Evolutionary conservation across 2,888 invertebrate genomes (phyloP).

Genomic region (Agriotes lineatus): DNA sequence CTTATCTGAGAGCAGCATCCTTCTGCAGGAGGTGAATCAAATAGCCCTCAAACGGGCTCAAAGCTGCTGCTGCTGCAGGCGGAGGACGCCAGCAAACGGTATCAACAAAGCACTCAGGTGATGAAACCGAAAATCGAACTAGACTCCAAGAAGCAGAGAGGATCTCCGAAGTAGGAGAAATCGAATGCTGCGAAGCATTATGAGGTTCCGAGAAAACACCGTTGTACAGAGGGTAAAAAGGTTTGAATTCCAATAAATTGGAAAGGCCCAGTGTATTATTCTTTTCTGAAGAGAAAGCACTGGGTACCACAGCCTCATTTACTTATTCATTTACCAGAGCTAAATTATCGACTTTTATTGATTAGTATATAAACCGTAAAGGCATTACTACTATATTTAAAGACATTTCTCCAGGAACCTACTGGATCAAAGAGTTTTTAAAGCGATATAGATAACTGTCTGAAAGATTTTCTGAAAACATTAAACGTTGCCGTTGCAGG

Average conservation of each 20-base stretch:
- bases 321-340: not conserved
- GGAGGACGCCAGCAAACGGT: no score
- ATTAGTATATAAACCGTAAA: no score
- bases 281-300: not conserved
- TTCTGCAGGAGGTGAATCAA: no score
- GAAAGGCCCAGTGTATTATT: not conserved
- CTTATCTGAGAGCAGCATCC: no score
- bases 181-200: not conserved
- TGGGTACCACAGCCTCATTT: not conserved
- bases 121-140: no score
- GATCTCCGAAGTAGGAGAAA: no score
- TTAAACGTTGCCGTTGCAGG: no score
- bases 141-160: no score
- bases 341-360: not conserved
- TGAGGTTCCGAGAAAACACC: not conserved
- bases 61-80: no score
- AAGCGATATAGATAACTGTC: not conserved
- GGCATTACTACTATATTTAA: not conserved
- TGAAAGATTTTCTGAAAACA: slow-evolving; percentile 6
- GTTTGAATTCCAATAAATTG: not conserved
- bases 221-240: not conserved
- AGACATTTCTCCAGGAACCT: not conserved
- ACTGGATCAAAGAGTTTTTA: slow-evolving; percentile 1
- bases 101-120: no score
- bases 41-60: no score